Evolutionary conservation across 2,113 vertebrate species (phyloP), one percentile per base, ranked within the genome.

Genomic region (Siphamia tubifer): DNA sequence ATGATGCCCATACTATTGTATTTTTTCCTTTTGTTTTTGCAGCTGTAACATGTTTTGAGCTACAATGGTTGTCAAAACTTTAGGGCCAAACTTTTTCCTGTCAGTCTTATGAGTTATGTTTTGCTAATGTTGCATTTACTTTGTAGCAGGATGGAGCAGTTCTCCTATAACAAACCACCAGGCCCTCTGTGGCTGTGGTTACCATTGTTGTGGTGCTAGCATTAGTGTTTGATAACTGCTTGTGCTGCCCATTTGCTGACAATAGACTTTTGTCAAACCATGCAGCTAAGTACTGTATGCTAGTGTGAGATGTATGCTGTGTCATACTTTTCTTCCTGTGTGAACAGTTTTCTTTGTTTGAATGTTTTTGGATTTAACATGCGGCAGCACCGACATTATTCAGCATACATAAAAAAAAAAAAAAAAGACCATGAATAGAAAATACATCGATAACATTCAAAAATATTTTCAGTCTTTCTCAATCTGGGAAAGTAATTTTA

Each of bases 231-330:
- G n/a, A 52, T n/a, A 53, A 69, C 28, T 31, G 31, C 35, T 38
- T 27, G 8, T 49, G 52, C 31, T 10, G 52, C 34, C 61, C 31
- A 36, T 55, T 60, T 74, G 54, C 74, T 77, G 73, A 77, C 17
- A 43, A 57, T 21, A 42, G 16, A 15, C 21, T 61, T 69, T 65
- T 73, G 32, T 27, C 15, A 51, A 73, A 39, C 20, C 32, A 24
- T 32, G 17, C 15, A 47, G 43, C 23, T 5, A 45, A 42, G 49
- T 6, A n/a, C n/a, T n/a, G n/a, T n/a, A 17, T 47, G 35, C 32
- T 19, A 34, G 11, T 62, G 58, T 44, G 30, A 55, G 13, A 39
- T 60, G 52, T 47, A 35, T 30, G 52, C 31, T n/a, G 45, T 55
- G 36, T 66, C 55, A 65, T 27, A 61, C 34, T 27, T 74, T 58